These are phyloP conservation scores for Taenioides sp. DNA, from an alignment of 2,797 vertebrate genomes.

Conservation along the genomic window DNA sequence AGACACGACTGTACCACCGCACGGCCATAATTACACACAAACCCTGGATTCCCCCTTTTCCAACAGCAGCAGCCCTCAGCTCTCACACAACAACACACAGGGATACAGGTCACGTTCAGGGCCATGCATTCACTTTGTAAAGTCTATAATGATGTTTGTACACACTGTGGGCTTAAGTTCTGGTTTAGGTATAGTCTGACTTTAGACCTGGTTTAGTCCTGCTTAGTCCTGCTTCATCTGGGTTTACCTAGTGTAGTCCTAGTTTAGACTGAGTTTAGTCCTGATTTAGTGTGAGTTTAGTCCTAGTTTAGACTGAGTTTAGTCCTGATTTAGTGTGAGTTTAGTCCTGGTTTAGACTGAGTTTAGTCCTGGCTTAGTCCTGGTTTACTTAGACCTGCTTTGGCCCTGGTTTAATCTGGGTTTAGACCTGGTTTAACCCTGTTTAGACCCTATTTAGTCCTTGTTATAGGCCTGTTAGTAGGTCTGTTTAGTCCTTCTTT, in stretches of 20 bases:
- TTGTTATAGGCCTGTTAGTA: no score
- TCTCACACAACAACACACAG: conserved; percentile 58
- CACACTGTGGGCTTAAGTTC: background rate
- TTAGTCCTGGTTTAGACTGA: background rate
- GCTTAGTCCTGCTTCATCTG: background rate
- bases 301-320: background rate
- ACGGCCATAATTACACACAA: conserved; percentile 78
- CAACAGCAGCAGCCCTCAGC: conserved; percentile 49
- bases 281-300: background rate
- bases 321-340: background rate
- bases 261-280: background rate
- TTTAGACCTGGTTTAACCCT: no score
- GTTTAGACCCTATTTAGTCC: no score
- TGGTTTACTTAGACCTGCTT: background rate
- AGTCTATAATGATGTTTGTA: background rate
- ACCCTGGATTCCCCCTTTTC: conserved; percentile 78
- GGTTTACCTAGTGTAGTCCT: background rate
- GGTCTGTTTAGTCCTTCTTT: background rate
- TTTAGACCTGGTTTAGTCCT: background rate
- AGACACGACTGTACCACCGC: conserved; percentile 73
- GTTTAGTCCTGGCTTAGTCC: background rate
- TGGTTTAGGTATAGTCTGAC: background rate
- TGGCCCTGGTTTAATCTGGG: background rate
- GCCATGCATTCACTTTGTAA: background rate
- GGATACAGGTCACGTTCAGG: conserved; percentile 31